Base-by-base conservation (phyloP, 2,113 vertebrate genomes). In the Dicerorhinus sumatrensis region DNA sequence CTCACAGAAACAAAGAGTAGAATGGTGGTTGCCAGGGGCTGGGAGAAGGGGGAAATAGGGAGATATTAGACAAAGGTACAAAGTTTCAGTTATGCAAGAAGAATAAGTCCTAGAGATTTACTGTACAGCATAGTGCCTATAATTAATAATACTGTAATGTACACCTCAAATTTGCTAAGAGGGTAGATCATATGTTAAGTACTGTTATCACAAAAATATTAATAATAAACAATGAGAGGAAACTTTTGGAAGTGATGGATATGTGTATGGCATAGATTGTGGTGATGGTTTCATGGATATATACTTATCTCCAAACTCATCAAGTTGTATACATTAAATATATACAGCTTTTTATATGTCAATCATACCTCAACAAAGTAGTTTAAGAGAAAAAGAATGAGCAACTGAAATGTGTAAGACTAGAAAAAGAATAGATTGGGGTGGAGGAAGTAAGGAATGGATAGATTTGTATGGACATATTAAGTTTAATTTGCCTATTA, bases 151-250 rank as follows among this genome's bases (percentile, higher is more conserved):
- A 89, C 11, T 54, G 36, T 46, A 82, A 11, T 46, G 29, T 65
- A n/a, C 29, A 56, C 67, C 89, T 82, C 27, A 75, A 29, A 82
- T 65, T 89, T 89, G n/a, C 42, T 56, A 82, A 94, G 69, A 81
- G 14, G 29, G 33, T 51, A 73, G 56, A 54, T 73, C n/a, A 54
- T 89, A 25, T 20, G 33, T 36, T 39, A 62, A 89, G 51, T 94
- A 75, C 36, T n/a, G 23, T 58, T 67, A 93, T 93, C 36, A 76
- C n/a, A 39, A 33, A 46, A 76, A 79, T 63, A 54, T 82, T 63
- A 76, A 23, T 39, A 62, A 51, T 89, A 81, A 72, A 91, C 3
- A 60, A 27, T 8, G 2, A 21, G 56, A 46, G 31, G 58, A 82
- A 83, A n/a, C 21, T 83, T 75, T 81, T 58, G 58, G 23, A 79